Base-by-base conservation (phyloP, 2,888 invertebrate species). In the Lomographa bimaculata region DNA sequence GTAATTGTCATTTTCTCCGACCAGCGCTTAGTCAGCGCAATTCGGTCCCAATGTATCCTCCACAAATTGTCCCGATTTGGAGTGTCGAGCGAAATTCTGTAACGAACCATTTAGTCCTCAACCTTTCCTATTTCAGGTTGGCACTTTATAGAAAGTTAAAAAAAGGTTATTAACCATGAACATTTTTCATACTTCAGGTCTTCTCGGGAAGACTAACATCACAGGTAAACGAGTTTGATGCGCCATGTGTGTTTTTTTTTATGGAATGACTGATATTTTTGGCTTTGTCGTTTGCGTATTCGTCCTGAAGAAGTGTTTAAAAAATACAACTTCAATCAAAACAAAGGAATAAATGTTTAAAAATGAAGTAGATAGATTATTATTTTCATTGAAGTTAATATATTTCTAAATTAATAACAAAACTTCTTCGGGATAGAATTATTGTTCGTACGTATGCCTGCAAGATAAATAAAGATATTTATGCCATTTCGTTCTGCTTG, bases 141-240 rank as follows among this genome's bases (percentile, higher is more conserved):
- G 79, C 74, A 74, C 79, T 80, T 75, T 72, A 67, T 66, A 67
- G 14, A 70, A 72, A 67, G 67, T 64, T 58, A 75, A 79, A 76
- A 79, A 77, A 79, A 71, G 67, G 73, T 77, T 76, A 82, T 84
- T 87, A 86, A 87, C 83, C 81, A 82, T 86, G 83, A 84, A 82
- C 68, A 80, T 87, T 89, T 87, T 87, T 87, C 86, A 87, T 82
- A 82, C 89, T 87, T 83, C 89, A 90, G 90, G 90, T 90, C 90
- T 90, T 90, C 90, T 90, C 89, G 90, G 90, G 84, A 90, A 90
- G 89, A 90, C 90, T 75, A 89, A 89, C 83, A 85, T 89, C 75
- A 87, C 90, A 90, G 90, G 90, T 90, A 90, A 90, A 78, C n/a
- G 56, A 61, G 60, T 58, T 63, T 55, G 71, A 67, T 67, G 58